Evolutionary conservation across 2,888 invertebrate genomes (phyloP).

Genomic region (Melikaiella ostensackeni): DNA sequence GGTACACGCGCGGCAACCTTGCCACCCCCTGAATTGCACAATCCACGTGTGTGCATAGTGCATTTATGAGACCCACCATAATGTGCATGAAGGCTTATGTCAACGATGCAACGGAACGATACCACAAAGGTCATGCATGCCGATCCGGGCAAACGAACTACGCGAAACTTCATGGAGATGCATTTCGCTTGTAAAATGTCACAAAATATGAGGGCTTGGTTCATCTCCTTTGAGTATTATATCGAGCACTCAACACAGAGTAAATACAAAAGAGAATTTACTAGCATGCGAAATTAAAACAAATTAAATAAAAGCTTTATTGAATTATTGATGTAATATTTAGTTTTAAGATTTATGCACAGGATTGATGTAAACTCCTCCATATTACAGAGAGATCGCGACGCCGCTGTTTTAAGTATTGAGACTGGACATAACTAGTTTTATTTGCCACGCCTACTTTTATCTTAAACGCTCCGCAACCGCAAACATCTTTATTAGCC

Average conservation of each 20-base stretch:
- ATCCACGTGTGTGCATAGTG: background rate
- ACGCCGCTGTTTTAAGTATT: too few relatives aligned
- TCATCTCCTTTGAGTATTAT: background rate
- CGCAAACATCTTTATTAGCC: too few relatives aligned
- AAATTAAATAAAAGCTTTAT: too few relatives aligned
- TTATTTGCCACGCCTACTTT: too few relatives aligned
- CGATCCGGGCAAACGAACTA: background rate
- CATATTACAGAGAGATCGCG: too few relatives aligned
- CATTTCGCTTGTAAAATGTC: slow-evolving; percentile 28
- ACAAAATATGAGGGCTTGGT: background rate
- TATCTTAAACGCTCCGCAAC: too few relatives aligned
- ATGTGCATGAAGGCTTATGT: slow-evolving; percentile 2
- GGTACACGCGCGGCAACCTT: background rate
- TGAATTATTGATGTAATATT: too few relatives aligned
- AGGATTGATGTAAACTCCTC: too few relatives aligned
- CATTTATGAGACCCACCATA: background rate
- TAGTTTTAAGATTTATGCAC: too few relatives aligned
- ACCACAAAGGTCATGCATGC: slow-evolving; percentile 18
- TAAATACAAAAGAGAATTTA: too few relatives aligned
- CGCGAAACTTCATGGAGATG: background rate
- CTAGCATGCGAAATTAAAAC: too few relatives aligned
- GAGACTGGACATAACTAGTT: too few relatives aligned
- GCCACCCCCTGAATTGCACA: background rate
- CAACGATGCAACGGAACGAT: slow-evolving; percentile 11
- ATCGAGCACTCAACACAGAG: background rate